Percentiles rank a stretch among this genome's conserved stretches.
phyloP scores from a whole-genome alignment of 35 echinoderm and acorn worm species.

The Apostichopus parvimensis region DNA sequence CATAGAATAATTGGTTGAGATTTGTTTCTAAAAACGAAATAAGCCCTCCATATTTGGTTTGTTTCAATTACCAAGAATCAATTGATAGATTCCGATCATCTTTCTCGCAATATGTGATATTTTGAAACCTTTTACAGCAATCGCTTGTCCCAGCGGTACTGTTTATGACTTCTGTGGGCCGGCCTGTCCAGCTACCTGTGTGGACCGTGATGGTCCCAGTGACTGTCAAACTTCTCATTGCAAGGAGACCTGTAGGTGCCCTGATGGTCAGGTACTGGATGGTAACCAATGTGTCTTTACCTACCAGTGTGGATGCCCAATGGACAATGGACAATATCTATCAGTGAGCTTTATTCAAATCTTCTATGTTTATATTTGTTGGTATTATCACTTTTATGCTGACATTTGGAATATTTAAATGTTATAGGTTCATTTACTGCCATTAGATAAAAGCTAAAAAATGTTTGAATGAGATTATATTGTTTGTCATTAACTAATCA shows the following conservation, averaged over 20 bases:
- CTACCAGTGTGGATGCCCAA: constrained; percentile 60
- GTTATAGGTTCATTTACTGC: no score
- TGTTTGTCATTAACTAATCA: no score
- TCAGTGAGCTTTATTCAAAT: neutral
- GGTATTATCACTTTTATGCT: no score
- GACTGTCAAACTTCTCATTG: constrained; percentile 9
- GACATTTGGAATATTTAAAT: no score
- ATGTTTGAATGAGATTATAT: no score
- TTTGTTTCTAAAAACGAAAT: no score
- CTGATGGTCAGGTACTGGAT: constrained; percentile 57
- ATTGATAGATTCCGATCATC: constrained; percentile 33
- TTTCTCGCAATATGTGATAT: constrained; percentile 49
- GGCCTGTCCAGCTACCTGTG: constrained; percentile 59
- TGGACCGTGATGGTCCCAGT: constrained; percentile 15
- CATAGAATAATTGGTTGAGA: no score
- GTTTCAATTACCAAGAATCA: neutral
- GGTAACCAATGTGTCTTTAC: constrained; percentile 57
- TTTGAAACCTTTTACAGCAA: constrained; percentile 21
- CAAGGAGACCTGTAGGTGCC: constrained; percentile 47
- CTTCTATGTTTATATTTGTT: neutral
- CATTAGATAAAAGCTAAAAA: no score
- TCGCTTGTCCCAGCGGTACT: constrained; percentile 41
- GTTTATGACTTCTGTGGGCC: constrained; percentile 36
- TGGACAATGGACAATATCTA: constrained; percentile 41
- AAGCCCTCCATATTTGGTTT: no score